phyloP scores from a whole-genome alignment of 2,797 vertebrate genomes.

The Remorina albescens region DNA sequence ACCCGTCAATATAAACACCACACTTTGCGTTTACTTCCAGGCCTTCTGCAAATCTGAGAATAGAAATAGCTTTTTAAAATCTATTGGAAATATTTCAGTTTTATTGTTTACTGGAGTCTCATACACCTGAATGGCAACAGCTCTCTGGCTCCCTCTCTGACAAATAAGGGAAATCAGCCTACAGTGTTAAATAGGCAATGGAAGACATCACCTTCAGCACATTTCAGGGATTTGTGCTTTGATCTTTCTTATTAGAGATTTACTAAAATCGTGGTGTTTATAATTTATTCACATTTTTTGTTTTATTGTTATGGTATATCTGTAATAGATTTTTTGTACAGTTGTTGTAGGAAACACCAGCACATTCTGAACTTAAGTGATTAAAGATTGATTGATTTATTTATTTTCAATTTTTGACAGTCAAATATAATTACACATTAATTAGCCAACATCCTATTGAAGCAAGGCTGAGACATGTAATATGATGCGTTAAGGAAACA shows the following conservation, averaged over 20 bases:
- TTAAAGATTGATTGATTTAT: constrained; percentile 83
- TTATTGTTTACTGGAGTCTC: not conserved
- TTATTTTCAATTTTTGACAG: constrained; percentile 77
- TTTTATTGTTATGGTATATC: not conserved
- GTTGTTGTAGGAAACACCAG: constrained; percentile 15
- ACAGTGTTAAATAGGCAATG: not conserved
- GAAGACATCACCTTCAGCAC: too few relatives aligned
- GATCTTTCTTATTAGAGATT: not conserved
- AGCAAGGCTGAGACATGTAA: constrained; percentile 81
- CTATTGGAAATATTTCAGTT: not conserved
- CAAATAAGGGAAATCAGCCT: not conserved
- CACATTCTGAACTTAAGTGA: constrained; percentile 37
- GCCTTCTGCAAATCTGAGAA: rapidly evolving
- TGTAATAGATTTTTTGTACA: not conserved
- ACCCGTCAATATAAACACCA: not conserved
- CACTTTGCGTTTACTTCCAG: not conserved
- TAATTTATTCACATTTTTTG: not conserved
- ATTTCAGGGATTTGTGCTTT: not conserved
- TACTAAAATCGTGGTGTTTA: not conserved
- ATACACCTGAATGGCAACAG: not conserved
- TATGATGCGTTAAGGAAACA: constrained; percentile 69
- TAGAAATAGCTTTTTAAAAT: not conserved
- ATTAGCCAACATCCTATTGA: constrained; percentile 77
- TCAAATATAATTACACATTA: constrained; percentile 79
- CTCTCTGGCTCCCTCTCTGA: constrained; percentile 39